Evolutionary conservation across 2,797 vertebrate genomes (phyloP).

Genomic region (Sparus aurata): DNA sequence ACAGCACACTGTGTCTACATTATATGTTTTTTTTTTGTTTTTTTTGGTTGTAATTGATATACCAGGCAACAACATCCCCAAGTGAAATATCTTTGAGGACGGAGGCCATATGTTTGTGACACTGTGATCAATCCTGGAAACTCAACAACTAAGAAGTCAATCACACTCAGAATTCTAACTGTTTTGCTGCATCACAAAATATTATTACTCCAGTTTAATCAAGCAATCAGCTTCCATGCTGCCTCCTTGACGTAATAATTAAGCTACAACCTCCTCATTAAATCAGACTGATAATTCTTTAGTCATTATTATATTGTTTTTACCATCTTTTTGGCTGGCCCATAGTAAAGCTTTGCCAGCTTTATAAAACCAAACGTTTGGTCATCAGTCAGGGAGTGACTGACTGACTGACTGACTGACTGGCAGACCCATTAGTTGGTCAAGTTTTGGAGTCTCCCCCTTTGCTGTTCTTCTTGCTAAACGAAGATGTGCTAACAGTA

Average conservation of each 20-base stretch:
- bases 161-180: too few relatives aligned
- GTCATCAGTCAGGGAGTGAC: too few relatives aligned
- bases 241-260: background rate
- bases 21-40: background rate
- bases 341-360: too few relatives aligned
- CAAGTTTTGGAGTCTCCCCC: too few relatives aligned
- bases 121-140: slow-evolving; percentile 1
- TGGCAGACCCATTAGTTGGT: too few relatives aligned
- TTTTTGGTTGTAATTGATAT: slow-evolving; percentile 28
- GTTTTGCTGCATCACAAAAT: too few relatives aligned
- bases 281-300: slow-evolving; percentile 7
- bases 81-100: slow-evolving; percentile 17
- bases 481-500: too few relatives aligned
- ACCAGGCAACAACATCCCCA: slow-evolving; percentile 23
- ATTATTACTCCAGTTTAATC: background rate
- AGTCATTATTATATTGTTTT: background rate
- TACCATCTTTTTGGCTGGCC: background rate
- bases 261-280: background rate
- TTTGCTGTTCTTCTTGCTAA: too few relatives aligned
- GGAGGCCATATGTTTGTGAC: slow-evolving; percentile 28
- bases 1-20: background rate
- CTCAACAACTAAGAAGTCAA: too few relatives aligned
- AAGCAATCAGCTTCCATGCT: background rate
- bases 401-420: too few relatives aligned
- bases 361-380: too few relatives aligned